Evolutionary conservation across 2,113 vertebrate genomes (phyloP).

Genomic region (Rhombomys opimus): DNA sequence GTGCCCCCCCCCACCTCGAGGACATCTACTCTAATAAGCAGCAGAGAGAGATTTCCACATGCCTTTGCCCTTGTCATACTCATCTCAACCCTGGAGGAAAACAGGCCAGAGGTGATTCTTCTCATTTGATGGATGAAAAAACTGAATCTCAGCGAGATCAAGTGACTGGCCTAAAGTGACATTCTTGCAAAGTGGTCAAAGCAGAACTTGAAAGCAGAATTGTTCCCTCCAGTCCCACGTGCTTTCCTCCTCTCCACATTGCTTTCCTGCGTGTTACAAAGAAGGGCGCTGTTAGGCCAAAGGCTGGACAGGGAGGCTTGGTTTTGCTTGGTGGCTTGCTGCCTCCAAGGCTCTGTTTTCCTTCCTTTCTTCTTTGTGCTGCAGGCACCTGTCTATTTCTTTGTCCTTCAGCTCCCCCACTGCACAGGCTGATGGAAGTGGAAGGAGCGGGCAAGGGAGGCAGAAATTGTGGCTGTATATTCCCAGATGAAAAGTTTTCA

Average conservation of each 20-base stretch:
- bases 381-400: neutral
- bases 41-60: conserved; percentile 10
- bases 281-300: neutral
- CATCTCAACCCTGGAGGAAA: conserved; percentile 51
- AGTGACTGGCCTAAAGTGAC: conserved; percentile 52
- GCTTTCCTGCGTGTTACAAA: neutral
- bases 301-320: neutral
- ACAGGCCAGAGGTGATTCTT: conserved; percentile 70
- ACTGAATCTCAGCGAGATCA: neutral
- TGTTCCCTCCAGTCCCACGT: neutral
- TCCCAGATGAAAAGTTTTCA: neutral
- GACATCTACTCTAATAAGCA: conserved; percentile 63
- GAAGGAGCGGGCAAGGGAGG: too few species aligned
- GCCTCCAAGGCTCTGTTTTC: neutral
- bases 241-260: neutral
- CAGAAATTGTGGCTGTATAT: neutral
- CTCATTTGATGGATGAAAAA: conserved; percentile 66
- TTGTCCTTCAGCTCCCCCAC: neutral
- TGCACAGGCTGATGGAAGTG: neutral
- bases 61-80: conserved; percentile 46
- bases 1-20: conserved; percentile 51
- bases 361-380: neutral
- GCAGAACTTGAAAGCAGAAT: conserved; percentile 24
- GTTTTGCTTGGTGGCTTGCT: neutral
- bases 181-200: conserved; percentile 30